These are phyloP conservation scores for Andrena praecox DNA, from an alignment of 2,888 invertebrate genomes.

Conservation along the genomic window DNA sequence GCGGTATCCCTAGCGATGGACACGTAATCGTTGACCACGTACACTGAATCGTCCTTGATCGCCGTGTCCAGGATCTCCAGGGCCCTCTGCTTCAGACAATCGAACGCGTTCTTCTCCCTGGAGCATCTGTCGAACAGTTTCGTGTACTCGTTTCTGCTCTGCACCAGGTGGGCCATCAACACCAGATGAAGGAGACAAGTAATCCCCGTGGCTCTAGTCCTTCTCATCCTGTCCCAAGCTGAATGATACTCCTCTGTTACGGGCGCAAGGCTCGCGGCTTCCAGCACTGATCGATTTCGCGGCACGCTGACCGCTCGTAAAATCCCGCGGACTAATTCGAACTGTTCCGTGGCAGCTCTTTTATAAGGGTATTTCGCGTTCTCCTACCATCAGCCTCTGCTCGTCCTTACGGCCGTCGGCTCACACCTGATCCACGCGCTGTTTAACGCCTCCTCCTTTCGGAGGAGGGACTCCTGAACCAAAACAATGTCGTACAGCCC, in stretches of 20 bases:
- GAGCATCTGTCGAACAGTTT: constrained; percentile 81
- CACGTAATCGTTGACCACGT: constrained; percentile 81
- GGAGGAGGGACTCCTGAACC: constrained; percentile 76
- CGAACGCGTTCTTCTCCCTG: constrained; percentile 82
- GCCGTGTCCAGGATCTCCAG: constrained; percentile 81
- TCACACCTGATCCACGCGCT: constrained; percentile 81
- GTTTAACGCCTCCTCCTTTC: constrained; percentile 81
- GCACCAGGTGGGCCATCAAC: constrained; percentile 57
- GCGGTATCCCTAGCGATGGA: constrained; percentile 79
- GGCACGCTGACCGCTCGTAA: constrained; percentile 28
- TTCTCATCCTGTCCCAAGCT: constrained; percentile 40
- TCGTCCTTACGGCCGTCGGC: constrained; percentile 49
- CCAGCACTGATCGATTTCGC: not conserved
- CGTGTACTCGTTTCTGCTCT: constrained; percentile 75
- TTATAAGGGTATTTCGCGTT: constrained; percentile 71
- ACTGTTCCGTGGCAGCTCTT: constrained; percentile 64
- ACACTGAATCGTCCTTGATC: constrained; percentile 80
- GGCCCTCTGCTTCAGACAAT: constrained; percentile 81
- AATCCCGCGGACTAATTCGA: constrained; percentile 62
- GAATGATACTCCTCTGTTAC: not conserved
- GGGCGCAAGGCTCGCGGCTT: not conserved
- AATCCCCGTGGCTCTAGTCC: constrained; percentile 28
- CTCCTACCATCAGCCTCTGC: constrained; percentile 64
- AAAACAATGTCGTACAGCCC: constrained; percentile 82
- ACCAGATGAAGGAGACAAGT: constrained; percentile 57